Percentiles rank a stretch among this genome's conserved stretches.
phyloP scores from a whole-genome alignment of 2,113 vertebrate species.

The Elephas maximus region DNA sequence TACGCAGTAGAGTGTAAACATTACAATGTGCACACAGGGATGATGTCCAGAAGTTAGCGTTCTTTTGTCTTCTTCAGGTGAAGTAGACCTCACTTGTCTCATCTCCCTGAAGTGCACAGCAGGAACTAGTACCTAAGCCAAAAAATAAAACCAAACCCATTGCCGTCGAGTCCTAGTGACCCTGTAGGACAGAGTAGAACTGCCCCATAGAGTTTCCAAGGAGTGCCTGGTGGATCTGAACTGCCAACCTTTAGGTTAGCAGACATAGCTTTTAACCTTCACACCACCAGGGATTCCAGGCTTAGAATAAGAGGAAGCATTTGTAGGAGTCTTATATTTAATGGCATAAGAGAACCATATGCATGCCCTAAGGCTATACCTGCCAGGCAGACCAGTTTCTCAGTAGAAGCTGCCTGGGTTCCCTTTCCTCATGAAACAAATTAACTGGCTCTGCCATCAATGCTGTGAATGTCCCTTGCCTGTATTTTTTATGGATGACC shows the following conservation, averaged over 20 bases:
- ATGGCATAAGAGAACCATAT: not conserved
- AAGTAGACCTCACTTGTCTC: not conserved
- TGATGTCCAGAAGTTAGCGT: not conserved
- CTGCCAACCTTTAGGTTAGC: too few species aligned
- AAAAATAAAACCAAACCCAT: too few species aligned
- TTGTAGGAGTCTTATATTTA: not conserved
- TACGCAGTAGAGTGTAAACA: not conserved
- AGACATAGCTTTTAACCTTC: too few species aligned
- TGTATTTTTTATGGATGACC: not conserved
- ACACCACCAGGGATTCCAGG: not conserved
- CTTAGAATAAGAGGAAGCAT: not conserved
- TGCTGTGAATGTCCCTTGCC: not conserved
- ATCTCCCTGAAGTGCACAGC: not conserved
- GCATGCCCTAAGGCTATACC: not conserved
- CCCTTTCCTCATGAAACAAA: not conserved
- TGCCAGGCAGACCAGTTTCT: not conserved
- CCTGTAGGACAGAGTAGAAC: too few species aligned
- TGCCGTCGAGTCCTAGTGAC: too few species aligned
- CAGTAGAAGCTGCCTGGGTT: not conserved
- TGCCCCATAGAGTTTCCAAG: too few species aligned
- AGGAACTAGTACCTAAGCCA: not conserved
- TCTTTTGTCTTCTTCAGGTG: too few species aligned
- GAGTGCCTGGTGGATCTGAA: too few species aligned
- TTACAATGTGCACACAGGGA: too few species aligned
- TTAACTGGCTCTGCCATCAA: not conserved